Evolutionary conservation across 2,113 vertebrate species (phyloP), one percentile per base, ranked within the genome.

Genomic region (Poeciliopsis prolifica): DNA sequence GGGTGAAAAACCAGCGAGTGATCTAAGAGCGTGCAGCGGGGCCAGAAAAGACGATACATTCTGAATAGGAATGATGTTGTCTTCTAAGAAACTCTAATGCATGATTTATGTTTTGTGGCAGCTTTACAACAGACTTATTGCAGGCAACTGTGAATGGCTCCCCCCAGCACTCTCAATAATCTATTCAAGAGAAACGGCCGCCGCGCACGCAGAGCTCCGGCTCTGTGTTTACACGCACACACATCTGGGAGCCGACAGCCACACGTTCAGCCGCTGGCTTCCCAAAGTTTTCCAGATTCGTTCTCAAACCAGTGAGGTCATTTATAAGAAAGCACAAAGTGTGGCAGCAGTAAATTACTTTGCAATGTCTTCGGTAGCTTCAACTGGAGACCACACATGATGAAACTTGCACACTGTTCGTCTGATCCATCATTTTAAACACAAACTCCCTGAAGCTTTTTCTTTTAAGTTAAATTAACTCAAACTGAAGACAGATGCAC

Each of bases 91-190:
- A 85, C 67, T 61, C 44, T 48, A 13, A 80, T 85, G 80, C 86
- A 85, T 78, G 75, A 87, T 87, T 87, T 83, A 90, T 84, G 76
- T 58, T 84, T 65, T 2, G 74, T 78, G 83, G 84, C 76, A 28
- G 40, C 3, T 1, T 69, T 11, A 40, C 64, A n/a, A 68, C 76
- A 69, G 26, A 44, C 61, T 70, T 33, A 62, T 77, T 81, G 44
- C 4, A 70, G 60, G 58, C 54, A 65, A 77, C 72, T 66, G 74
- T 65, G 68, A 68, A 71, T 68, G 65, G 69, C 60, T 61, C 44
- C 51, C 51, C 19, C 24, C 65, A 10, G 26, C 64, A 42, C 28
- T 28, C 75, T 19, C 67, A 62, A 80, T 75, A 74, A 86, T 72
- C 66, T 79, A 81, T 84, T 76, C 67, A 68, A 71, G 26, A 22